Evolutionary conservation across 2,888 invertebrate species (phyloP).

Genomic region (Smittia aterrima): DNA sequence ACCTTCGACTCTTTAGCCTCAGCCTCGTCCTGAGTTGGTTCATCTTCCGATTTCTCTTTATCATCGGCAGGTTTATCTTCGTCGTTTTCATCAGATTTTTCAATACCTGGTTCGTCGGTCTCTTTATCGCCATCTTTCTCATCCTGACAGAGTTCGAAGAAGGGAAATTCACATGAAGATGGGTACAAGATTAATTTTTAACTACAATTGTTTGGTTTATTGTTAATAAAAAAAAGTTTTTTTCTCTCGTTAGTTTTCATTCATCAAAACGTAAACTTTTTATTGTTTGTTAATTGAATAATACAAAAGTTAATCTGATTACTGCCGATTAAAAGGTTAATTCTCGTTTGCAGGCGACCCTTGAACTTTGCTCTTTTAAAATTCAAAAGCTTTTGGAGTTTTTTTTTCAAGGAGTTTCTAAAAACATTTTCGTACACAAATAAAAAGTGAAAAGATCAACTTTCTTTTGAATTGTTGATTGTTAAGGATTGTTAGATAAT

Average conservation of each 20-base stretch:
- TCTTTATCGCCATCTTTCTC: no score
- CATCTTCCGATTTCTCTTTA: no score
- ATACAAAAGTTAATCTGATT: conserved; percentile 1
- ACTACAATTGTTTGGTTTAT: not conserved
- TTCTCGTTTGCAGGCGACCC: not conserved
- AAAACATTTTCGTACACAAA: not conserved
- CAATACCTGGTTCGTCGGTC: no score
- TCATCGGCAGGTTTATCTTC: no score
- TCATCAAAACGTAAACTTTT: not conserved
- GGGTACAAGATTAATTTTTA: not conserved
- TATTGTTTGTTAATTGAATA: conserved; percentile 1
- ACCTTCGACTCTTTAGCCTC: not conserved
- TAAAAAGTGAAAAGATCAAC: not conserved
- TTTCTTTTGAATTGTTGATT: not conserved
- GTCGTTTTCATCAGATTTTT: no score
- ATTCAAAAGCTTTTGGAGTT: not conserved
- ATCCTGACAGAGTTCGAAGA: not conserved
- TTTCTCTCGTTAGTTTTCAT: not conserved
- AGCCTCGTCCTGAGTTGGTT: no score
- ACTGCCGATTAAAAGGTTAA: not conserved
- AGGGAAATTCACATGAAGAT: not conserved
- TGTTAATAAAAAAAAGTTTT: not conserved
- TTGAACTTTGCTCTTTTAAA: not conserved
- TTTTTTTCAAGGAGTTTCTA: not conserved
- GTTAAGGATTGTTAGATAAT: not conserved